phyloP scores from a whole-genome alignment of 2,888 invertebrate genomes.

The Nephrotoma appendiculata region DNA sequence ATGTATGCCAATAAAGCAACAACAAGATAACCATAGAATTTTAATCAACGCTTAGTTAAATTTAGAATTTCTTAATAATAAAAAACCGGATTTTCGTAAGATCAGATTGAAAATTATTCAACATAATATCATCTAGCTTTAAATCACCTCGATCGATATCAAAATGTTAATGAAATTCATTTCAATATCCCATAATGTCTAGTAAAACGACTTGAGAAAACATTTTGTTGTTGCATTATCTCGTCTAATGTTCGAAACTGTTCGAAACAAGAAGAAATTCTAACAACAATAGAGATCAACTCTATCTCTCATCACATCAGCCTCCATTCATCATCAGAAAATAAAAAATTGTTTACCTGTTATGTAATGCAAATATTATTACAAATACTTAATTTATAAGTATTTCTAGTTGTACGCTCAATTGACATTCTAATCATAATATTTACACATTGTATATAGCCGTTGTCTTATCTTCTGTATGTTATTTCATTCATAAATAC shows the following conservation, averaged over 20 bases:
- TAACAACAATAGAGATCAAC: not conserved
- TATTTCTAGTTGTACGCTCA: not conserved
- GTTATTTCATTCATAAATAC: not conserved
- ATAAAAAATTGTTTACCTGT: not conserved
- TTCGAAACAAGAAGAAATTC: not conserved
- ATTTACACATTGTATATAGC: not conserved
- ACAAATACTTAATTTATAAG: not conserved
- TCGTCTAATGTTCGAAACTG: not conserved
- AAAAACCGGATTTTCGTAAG: too few relatives aligned
- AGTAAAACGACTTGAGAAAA: not conserved
- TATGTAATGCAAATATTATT: not conserved
- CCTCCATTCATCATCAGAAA: not conserved
- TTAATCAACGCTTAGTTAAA: too few relatives aligned
- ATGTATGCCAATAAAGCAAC: too few relatives aligned
- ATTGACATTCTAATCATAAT: not conserved
- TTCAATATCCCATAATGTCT: not conserved
- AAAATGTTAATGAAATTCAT: not conserved
- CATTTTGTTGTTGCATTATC: not conserved
- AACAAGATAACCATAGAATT: too few relatives aligned
- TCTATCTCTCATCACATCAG: not conserved
- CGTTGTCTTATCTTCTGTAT: not conserved
- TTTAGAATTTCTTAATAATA: too few relatives aligned
- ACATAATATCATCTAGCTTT: too few relatives aligned
- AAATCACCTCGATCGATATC: not conserved
- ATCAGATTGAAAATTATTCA: too few relatives aligned